Percentiles rank a stretch among this genome's conserved stretches.
Evolutionary conservation across 1,140 invertebrate species (phyloP).

Genomic region (Luehdorfia chinensis): DNA sequence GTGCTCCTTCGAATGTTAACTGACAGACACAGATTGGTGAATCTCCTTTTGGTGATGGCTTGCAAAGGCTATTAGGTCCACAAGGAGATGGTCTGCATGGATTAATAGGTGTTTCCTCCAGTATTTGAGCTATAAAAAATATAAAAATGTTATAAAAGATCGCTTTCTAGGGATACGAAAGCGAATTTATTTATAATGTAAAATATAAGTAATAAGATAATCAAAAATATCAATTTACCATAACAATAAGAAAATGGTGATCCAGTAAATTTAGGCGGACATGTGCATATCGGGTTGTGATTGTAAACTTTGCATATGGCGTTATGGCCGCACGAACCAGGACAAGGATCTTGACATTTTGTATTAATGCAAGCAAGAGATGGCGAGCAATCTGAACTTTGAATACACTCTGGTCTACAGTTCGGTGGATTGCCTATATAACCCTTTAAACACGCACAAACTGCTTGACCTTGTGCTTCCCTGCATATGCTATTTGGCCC

Average conservation of each 20-base stretch:
- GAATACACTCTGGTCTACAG: constrained; percentile 86
- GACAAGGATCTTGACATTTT: constrained; percentile 87
- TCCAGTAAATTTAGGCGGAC: constrained; percentile 82
- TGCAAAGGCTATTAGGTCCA: constrained; percentile 83
- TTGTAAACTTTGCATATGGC: constrained; percentile 85
- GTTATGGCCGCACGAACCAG: constrained; percentile 85
- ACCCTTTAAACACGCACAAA: constrained; percentile 82
- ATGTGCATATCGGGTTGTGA: constrained; percentile 87
- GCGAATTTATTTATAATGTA: background rate
- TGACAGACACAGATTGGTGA: constrained; percentile 82
- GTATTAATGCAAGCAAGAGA: constrained; percentile 84
- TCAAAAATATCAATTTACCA: constrained; percentile 63
- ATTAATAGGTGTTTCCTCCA: constrained; percentile 71
- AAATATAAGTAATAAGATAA: too few relatives aligned
- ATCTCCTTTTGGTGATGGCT: constrained; percentile 77
- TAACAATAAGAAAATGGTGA: constrained; percentile 85
- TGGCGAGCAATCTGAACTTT: constrained; percentile 83
- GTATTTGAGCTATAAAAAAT: constrained; percentile 46
- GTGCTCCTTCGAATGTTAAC: constrained; percentile 81
- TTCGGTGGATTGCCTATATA: constrained; percentile 84
- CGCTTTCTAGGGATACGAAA: background rate
- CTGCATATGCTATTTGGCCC: constrained; percentile 86
- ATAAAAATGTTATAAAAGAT: constrained; percentile 14
- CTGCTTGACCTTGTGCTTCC: constrained; percentile 80
- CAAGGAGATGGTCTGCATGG: constrained; percentile 87